Percentiles rank a stretch among this genome's conserved stretches.
Evolutionary conservation across 2,113 vertebrate genomes (phyloP).

Genomic region (Equus przewalskii): DNA sequence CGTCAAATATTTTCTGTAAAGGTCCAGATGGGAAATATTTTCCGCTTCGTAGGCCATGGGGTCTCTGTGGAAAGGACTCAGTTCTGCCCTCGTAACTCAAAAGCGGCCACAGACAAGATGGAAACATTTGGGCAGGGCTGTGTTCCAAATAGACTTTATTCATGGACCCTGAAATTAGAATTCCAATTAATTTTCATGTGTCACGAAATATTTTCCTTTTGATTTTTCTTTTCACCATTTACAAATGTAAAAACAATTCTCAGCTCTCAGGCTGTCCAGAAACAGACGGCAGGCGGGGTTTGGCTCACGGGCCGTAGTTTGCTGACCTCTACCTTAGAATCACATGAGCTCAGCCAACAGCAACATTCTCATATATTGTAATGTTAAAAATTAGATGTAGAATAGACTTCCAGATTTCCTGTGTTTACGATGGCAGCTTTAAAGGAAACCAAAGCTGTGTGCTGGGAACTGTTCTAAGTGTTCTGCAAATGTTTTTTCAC

Average conservation of each 20-base stretch:
- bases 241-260: background rate
- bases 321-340: background rate
- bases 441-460: slow-evolving; percentile 50
- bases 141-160: background rate
- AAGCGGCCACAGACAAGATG: background rate
- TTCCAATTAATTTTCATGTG: background rate
- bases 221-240: background rate
- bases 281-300: background rate
- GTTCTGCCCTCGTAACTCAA: background rate
- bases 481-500: background rate
- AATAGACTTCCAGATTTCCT: slow-evolving; percentile 65
- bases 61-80: background rate
- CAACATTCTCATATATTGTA: background rate
- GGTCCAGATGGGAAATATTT: background rate
- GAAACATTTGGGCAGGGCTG: background rate
- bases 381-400: background rate
- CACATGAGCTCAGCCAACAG: background rate
- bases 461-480: background rate
- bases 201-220: background rate
- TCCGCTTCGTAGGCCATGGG: background rate
- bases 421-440: slow-evolving; percentile 23
- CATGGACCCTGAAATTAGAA: background rate
- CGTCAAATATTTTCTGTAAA: background rate
- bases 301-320: background rate
- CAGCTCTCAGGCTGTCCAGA: background rate